Evolutionary conservation across 2,888 invertebrate genomes (phyloP).

Genomic region (Lochmaea capreae): DNA sequence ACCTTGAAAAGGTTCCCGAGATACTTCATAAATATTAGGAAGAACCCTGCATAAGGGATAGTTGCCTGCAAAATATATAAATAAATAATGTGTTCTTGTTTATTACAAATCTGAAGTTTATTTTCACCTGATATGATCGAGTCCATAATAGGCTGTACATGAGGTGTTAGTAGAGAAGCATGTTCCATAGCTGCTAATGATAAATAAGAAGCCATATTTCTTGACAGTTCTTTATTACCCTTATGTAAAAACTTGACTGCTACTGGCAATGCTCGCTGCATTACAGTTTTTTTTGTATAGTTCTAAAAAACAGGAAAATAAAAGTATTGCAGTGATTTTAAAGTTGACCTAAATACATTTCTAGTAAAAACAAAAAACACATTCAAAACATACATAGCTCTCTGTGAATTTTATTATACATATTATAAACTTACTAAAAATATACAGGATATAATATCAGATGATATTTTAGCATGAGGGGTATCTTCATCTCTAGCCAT

Average conservation of each 20-base stretch:
- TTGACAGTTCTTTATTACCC: constrained; percentile 88
- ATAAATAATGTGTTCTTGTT: too few relatives aligned
- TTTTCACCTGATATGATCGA: constrained; percentile 83
- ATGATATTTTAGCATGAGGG: constrained; percentile 96
- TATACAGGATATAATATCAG: constrained; percentile 93
- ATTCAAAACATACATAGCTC: too few relatives aligned
- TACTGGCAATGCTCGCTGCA: constrained; percentile 88
- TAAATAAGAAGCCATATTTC: constrained; percentile 91
- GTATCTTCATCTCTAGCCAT: constrained; percentile 85
- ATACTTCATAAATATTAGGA: constrained; percentile 90
- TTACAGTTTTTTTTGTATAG: constrained; percentile 77
- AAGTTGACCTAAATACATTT: too few relatives aligned
- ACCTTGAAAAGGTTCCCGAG: constrained; percentile 86
- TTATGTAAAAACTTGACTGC: constrained; percentile 93
- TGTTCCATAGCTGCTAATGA: constrained; percentile 93
- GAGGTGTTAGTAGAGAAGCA: constrained; percentile 85
- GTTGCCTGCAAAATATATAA: constrained; percentile 74
- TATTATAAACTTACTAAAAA: constrained; percentile 79
- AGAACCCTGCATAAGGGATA: constrained; percentile 88
- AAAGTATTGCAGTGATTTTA: not conserved
- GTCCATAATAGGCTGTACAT: constrained; percentile 90
- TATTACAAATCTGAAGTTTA: too few relatives aligned
- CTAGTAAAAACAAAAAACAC: too few relatives aligned
- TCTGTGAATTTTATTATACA: not conserved
- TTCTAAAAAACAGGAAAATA: constrained; percentile 67